Conservation (phyloP, 2,888 invertebrate species). For the Rhamphomyia laevipes region DNA sequence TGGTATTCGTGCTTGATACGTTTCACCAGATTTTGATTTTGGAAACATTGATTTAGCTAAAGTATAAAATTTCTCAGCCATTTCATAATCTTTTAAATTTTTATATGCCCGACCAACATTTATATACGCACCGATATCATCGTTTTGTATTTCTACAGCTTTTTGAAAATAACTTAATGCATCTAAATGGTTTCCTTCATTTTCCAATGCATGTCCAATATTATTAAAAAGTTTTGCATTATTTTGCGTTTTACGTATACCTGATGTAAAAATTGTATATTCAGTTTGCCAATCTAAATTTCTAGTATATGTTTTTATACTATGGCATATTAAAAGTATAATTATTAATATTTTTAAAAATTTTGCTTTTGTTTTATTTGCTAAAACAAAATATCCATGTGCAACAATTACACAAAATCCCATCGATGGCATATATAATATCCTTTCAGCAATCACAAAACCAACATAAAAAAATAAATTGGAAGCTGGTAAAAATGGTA, state of each 20-base stretch:
- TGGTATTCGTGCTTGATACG: conserved; percentile 89
- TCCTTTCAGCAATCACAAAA: conserved; percentile 91
- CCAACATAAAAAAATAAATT: conserved; percentile 97
- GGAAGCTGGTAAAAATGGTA: conserved; percentile 92
- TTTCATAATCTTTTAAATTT: conserved; percentile 73
- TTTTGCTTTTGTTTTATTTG: conserved; percentile 19
- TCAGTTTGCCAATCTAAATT: conserved; percentile 92
- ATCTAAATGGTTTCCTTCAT: conserved; percentile 51
- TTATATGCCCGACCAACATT: conserved; percentile 94
- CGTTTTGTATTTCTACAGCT: conserved; percentile 85
- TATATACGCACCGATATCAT: conserved; percentile 93
- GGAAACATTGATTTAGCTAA: conserved; percentile 81
- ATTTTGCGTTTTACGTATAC: conserved; percentile 64
- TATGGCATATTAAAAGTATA: conserved; percentile 62
- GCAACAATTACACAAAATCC: conserved; percentile 89
- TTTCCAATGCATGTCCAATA: conserved; percentile 91
- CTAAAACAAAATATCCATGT: conserved; percentile 66
- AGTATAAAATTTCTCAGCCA: conserved; percentile 87
- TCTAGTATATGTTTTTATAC: conserved; percentile 72
- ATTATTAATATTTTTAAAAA: conserved; percentile 36
- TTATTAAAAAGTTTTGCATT: conserved; percentile 97
- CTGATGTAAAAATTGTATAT: conserved; percentile 88
- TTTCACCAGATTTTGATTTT: conserved; percentile 84
- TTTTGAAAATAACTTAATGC: conserved; percentile 85
- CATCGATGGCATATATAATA: conserved; percentile 95